Evolutionary conservation across 2,888 invertebrate genomes (phyloP).

Genomic region (Neria commutata): DNA sequence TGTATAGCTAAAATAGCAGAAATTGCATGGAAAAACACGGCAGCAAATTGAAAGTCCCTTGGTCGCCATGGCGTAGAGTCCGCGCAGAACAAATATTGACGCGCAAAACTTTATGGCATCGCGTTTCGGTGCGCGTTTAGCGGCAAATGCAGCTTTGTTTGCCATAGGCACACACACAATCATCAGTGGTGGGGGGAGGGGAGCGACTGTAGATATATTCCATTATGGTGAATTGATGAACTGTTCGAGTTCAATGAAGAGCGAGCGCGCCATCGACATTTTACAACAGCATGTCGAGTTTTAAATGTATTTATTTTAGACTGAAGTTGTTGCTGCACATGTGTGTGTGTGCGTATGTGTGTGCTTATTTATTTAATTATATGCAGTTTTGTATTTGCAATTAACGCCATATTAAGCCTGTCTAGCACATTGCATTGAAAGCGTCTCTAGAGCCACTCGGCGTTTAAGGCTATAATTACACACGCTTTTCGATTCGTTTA

Average conservation of each 20-base stretch:
- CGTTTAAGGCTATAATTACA: no score
- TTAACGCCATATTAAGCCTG: no score
- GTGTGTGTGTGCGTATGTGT: background rate
- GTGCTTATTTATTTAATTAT: background rate
- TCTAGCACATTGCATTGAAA: no score
- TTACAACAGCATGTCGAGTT: no score
- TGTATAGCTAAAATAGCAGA: slow-evolving; percentile 50
- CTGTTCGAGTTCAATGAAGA: slow-evolving; percentile 1
- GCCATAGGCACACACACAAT: background rate
- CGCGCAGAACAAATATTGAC: background rate
- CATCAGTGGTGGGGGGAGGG: background rate
- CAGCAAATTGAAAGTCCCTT: no score
- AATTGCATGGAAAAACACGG: slow-evolving; percentile 23
- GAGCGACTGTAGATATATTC: no score
- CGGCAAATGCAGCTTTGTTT: background rate
- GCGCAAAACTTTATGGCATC: background rate
- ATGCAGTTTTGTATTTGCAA: no score
- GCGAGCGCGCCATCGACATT: slow-evolving; percentile 36
- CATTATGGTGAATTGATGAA: background rate
- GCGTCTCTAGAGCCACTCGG: no score
- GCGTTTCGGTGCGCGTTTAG: background rate
- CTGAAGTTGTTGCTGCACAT: background rate
- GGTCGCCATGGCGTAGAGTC: background rate
- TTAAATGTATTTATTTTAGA: no score
- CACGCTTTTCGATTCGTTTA: no score